These are phyloP conservation scores for Cotesia congregata DNA, from an alignment of 2,888 invertebrate species.

Conservation along the genomic window DNA sequence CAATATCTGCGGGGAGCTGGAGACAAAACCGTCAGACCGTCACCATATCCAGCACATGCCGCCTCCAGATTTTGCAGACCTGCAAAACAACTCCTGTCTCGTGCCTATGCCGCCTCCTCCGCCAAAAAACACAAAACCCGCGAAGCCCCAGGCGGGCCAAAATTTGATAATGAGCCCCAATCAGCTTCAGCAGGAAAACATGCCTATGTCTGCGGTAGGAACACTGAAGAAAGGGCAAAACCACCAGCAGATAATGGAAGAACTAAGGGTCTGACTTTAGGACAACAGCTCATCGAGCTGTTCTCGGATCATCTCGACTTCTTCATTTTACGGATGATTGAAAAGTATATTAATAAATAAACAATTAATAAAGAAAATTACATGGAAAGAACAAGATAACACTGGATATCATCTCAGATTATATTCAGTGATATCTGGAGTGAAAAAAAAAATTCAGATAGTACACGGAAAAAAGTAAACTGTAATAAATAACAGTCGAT, in stretches of 20 bases:
- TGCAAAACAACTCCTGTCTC: constrained; percentile 77
- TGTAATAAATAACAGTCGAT: too few relatives aligned
- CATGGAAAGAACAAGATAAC: too few relatives aligned
- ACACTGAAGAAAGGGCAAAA: constrained; percentile 78
- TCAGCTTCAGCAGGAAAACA: constrained; percentile 80
- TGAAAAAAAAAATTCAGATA: too few relatives aligned
- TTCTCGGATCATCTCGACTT: constrained; percentile 33
- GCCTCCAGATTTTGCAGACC: constrained; percentile 87
- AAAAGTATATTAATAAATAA: not conserved
- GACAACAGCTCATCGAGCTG: constrained; percentile 53
- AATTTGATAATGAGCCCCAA: constrained; percentile 74
- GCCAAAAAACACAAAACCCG: constrained; percentile 77
- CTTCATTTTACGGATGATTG: not conserved
- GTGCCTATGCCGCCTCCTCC: constrained; percentile 83
- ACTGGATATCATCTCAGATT: too few relatives aligned
- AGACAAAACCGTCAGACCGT: constrained; percentile 80
- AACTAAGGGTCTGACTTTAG: constrained; percentile 84
- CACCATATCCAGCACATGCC: constrained; percentile 86
- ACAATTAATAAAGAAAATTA: constrained; percentile 4
- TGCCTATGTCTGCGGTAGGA: constrained; percentile 80
- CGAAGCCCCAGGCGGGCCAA: constrained; percentile 58
- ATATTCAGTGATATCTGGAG: too few relatives aligned
- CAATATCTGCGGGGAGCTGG: constrained; percentile 88
- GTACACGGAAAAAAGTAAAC: too few relatives aligned
- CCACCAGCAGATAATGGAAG: constrained; percentile 78